A percentile compares a stretch with the other conserved stretches of the same genome.
Evolutionary conservation across 2,888 invertebrate species (phyloP).

Genomic region (Homarus gammarus): DNA sequence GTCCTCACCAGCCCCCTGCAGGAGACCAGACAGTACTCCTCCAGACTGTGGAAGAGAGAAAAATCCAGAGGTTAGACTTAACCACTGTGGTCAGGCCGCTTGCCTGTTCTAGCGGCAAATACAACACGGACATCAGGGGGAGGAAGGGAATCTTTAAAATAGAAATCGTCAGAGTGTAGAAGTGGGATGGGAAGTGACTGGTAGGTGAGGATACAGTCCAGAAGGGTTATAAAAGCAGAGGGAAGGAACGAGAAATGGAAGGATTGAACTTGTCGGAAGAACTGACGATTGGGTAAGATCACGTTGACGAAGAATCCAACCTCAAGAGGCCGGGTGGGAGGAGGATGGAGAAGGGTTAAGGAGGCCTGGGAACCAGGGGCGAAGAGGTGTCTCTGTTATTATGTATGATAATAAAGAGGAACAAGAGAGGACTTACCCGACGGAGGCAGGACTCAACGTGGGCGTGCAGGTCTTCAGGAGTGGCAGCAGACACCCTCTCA

Average conservation of each 20-base stretch:
- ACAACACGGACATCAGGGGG: neutral
- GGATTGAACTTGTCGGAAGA: too few species aligned
- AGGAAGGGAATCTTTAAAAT: neutral
- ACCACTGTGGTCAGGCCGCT: neutral
- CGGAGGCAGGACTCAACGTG: constrained; percentile 87
- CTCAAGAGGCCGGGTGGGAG: neutral
- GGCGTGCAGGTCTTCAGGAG: constrained; percentile 84
- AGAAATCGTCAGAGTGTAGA: neutral
- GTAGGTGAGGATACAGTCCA: neutral
- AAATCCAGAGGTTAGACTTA: neutral
- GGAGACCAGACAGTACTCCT: constrained; percentile 13
- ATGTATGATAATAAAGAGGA: too few species aligned
- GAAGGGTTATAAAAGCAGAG: neutral
- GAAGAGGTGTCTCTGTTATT: too few species aligned
- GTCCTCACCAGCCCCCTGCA: constrained; percentile 83
- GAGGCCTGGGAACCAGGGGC: neutral
- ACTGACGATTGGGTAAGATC: neutral
- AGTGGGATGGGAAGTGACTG: neutral
- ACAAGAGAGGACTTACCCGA: constrained; percentile 80
- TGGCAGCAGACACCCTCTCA: constrained; percentile 82
- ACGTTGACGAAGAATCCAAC: neutral
- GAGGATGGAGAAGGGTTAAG: neutral
- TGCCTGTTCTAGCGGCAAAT: too few species aligned
- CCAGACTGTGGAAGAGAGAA: constrained; percentile 44
- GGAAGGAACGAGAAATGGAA: neutral